Conservation (phyloP, 2,797 vertebrate genomes). For the Emys orbicularis region DNA sequence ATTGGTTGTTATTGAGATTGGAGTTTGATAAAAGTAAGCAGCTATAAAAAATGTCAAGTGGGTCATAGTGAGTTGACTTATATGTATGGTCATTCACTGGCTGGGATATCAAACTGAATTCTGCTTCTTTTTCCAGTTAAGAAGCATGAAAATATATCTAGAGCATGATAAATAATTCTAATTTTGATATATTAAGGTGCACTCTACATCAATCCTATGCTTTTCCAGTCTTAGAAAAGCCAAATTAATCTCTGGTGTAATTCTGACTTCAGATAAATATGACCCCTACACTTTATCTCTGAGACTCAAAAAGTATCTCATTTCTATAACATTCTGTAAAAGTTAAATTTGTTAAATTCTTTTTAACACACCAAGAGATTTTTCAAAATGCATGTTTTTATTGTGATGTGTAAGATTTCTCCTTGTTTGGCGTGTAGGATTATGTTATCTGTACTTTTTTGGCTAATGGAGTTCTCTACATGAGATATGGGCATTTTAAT, state of each 20-base stretch:
- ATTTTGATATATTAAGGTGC: background rate
- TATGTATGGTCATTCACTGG: background rate
- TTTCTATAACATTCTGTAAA: background rate
- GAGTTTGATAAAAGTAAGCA: background rate
- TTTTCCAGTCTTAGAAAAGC: background rate
- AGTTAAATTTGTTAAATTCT: background rate
- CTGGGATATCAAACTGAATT: background rate
- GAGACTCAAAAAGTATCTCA: background rate
- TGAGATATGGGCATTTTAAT: slow-evolving; percentile 43
- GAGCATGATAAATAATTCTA: background rate
- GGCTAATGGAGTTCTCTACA: slow-evolving; percentile 51
- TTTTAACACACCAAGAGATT: background rate
- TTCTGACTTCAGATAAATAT: background rate
- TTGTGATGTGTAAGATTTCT: background rate
- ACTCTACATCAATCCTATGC: background rate
- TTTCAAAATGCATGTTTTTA: background rate
- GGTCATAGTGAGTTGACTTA: background rate
- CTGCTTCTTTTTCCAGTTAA: background rate
- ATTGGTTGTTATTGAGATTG: background rate
- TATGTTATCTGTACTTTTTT: slow-evolving; percentile 52
- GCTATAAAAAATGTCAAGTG: background rate
- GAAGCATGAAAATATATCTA: background rate
- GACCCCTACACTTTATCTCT: background rate
- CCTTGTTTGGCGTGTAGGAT: slow-evolving; percentile 6
- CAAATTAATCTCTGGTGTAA: background rate